Base-by-base conservation (phyloP, 2,888 invertebrate genomes). In the Brachycybe producta region DNA sequence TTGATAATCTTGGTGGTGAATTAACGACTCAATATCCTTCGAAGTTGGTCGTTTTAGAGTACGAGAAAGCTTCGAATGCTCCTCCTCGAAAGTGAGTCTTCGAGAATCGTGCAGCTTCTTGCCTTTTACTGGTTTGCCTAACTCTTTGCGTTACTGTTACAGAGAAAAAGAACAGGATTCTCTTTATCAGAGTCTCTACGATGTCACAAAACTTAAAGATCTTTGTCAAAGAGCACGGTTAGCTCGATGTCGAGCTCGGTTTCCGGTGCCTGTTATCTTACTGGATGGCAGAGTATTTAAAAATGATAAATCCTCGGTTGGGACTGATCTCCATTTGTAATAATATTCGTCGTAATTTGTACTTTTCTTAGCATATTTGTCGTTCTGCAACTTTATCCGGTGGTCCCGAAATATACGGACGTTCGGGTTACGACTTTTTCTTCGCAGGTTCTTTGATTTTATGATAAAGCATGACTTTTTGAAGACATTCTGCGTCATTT, bases 241-340 rank as follows among this genome's bases (percentile, higher is more conserved):
- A 62, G 84, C 83, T 2, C 69, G 84, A 59, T 83, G 83, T 65
- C 73, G 84, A 45, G 77, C 80, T 48, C 71, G 84, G 61, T 84
- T 84, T 67, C 79, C 80, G 21, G 71, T 82, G 43, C 84, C 84
- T 41, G 82, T 83, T 13, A 83, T 85, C 59, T 69, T 84, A 53
- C 82, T 75, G 64, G 77, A 79, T 55, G 80, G 80, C 54, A 82
- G 82, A 70, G 74, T 73, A 57, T 13, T 42, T 24, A 36, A n/a
- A 5, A 13, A 38, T n/a, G n/a, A n/a, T n/a, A n/a, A n/a, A n/a
- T n/a, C n/a, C n/a, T n/a, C n/a, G n/a, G n/a, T 15, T 13, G 19
- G 19, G 23, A 11, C 15, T 39, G 42, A 19, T 13, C 27, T n/a
- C 27, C 2, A 28, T n/a, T 41, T 23, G 39, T 4, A 39, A 19